Evolutionary conservation across 2,888 invertebrate genomes (phyloP).

Genomic region (Keiferia lycopersicella): DNA sequence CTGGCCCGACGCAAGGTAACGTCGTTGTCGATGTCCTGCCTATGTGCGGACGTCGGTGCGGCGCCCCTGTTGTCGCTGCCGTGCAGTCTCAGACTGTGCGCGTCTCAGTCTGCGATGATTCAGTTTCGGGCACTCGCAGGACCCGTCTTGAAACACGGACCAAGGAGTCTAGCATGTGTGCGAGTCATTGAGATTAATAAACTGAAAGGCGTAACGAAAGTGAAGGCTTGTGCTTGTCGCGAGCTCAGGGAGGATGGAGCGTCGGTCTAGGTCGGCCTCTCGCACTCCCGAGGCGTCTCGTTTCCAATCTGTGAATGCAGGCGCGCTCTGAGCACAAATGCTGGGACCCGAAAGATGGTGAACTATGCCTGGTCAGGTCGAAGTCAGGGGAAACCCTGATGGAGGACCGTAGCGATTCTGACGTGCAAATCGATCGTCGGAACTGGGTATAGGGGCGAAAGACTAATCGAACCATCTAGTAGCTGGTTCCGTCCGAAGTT

Average conservation of each 20-base stretch:
- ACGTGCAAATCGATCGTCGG: conserved; percentile 90
- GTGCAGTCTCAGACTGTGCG: conserved; percentile 51
- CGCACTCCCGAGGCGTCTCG: conserved; percentile 74
- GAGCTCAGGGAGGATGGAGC: conserved; percentile 66
- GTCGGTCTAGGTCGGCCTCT: conserved; percentile 51
- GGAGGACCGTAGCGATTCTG: conserved; percentile 88
- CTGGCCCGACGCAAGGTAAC: conserved; percentile 44
- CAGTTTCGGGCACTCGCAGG: conserved; percentile 76
- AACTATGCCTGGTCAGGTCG: conserved; percentile 85
- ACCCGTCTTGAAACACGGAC: conserved; percentile 84
- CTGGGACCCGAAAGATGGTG: conserved; percentile 79
- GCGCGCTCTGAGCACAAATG: conserved; percentile 84
- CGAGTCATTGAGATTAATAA: conserved; percentile 83
- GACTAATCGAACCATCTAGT: conserved; percentile 89
- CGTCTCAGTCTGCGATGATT: conserved; percentile 60
- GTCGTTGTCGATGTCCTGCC: conserved; percentile 50
- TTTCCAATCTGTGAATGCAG: conserved; percentile 64
- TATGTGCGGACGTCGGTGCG: conserved; percentile 50
- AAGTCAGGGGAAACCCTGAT: conserved; percentile 86
- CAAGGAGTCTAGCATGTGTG: conserved; percentile 72
- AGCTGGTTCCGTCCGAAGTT: conserved; percentile 89
- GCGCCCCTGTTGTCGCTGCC: conserved; percentile 40
- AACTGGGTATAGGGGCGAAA: conserved; percentile 88
- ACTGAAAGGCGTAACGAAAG: conserved; percentile 86
- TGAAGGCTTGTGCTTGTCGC: conserved; percentile 60